Evolutionary conservation across 2,113 vertebrate species (phyloP), one percentile per base, ranked within the genome.

Genomic region (Cinclus mexicanus): DNA sequence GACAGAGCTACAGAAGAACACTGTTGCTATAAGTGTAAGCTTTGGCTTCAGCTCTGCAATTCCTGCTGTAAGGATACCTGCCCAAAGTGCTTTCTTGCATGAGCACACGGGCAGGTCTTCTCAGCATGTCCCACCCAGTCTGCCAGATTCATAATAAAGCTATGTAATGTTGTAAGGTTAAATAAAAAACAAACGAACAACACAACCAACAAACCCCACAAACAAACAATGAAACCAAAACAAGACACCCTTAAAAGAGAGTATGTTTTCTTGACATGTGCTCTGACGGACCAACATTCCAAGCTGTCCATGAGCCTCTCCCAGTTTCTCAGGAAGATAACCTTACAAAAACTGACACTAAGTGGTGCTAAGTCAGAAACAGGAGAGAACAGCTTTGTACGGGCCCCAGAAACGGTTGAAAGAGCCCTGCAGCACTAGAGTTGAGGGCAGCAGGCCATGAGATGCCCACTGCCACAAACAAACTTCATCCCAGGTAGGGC

Each of bases 341-440:
- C 13, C 46, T 41, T 57, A 35, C 7, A 44, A 42, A 79, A 70
- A 8, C 2, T 14, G 25, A 13, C 39, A 39, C 26, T 28, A 39
- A 44, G 49, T 3, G 3, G 25, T 47, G 64, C 24, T 9, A 63
- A 75, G 22, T 12, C 9, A 7, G 61, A 12, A 37, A 35, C 6
- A 14, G 42, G 49, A 52, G 7, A 68, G 50, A 70, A 7, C 21
- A 80, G 29, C 55, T 42, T 12, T 5, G 1, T 2, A 6, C 29
- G 52, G 52, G 76, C 33, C 39, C 33, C 59, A 37, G 57, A 26
- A 39, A 24, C 0, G 0, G 37, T 0, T 9, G 20, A 29, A 67
- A 25, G 19, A 59, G 26, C 35, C 49, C 64, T 77, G 72, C 55
- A 60, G 15, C 2, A 0, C 2, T 1, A 6, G 10, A 5, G 13